Evolutionary conservation across 2,797 vertebrate genomes (phyloP).

Genomic region (Pseudochaenichthys georgianus): DNA sequence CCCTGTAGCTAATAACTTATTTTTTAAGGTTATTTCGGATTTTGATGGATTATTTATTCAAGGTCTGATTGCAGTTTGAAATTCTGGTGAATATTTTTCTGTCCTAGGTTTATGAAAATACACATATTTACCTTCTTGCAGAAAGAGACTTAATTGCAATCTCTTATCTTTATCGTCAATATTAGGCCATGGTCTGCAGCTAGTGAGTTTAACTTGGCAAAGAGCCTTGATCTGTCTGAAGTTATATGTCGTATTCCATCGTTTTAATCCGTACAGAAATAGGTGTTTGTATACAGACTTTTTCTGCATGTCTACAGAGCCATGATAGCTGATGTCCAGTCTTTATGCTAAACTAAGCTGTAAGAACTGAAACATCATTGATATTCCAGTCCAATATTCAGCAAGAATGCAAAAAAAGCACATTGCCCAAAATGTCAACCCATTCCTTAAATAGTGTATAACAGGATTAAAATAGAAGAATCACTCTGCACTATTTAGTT

Average conservation of each 20-base stretch:
- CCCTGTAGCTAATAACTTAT: too few species aligned
- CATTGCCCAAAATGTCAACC: background rate
- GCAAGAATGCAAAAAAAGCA: background rate
- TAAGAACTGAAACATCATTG: background rate
- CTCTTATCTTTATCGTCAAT: background rate
- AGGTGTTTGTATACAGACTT: too few species aligned
- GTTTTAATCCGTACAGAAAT: background rate
- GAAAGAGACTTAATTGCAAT: too few species aligned
- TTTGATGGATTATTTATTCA: background rate
- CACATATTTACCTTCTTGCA: too few species aligned
- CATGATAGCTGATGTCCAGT: background rate
- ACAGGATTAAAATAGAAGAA: background rate
- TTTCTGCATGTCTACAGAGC: too few species aligned
- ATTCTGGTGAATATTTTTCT: too few species aligned
- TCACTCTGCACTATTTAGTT: background rate
- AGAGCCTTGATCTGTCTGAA: background rate
- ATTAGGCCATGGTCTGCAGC: background rate
- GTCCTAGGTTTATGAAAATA: too few species aligned
- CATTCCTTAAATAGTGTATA: background rate
- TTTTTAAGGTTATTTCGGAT: background rate
- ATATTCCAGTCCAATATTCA: background rate
- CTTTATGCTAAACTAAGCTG: background rate
- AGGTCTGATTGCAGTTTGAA: background rate
- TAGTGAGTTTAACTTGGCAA: conserved; percentile 4
- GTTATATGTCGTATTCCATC: background rate